Evolutionary conservation across 2,888 invertebrate genomes (phyloP).

Genomic region (Drosophila sordidula): DNA sequence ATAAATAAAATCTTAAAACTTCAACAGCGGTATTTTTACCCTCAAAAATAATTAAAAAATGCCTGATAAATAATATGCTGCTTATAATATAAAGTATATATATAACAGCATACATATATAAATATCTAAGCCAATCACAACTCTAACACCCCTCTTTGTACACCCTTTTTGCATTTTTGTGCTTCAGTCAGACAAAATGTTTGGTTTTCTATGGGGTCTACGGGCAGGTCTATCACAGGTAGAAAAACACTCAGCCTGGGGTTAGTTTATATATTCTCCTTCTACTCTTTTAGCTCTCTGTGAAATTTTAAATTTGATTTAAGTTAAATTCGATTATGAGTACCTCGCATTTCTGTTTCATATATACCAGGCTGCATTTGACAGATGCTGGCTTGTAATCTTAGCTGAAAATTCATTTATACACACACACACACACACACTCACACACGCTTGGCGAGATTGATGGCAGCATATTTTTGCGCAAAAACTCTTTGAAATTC

Average conservation of each 20-base stretch:
- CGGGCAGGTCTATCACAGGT: constrained; percentile 70
- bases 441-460: constrained; percentile 36
- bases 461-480: constrained; percentile 39
- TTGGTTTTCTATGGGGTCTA: constrained; percentile 29
- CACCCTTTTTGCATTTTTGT: constrained; percentile 33
- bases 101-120: neutral
- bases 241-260: constrained; percentile 31
- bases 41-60: no score
- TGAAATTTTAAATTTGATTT: constrained; percentile 65
- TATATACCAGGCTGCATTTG: constrained; percentile 44
- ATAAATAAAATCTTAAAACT: no score
- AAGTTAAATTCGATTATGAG: constrained; percentile 64
- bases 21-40: no score
- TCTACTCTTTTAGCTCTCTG: constrained; percentile 5
- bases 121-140: neutral
- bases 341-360: constrained; percentile 7
- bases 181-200: constrained; percentile 33
- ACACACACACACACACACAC: constrained; percentile 6
- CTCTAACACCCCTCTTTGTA: constrained; percentile 2
- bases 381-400: constrained; percentile 53
- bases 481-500: constrained; percentile 73
- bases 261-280: constrained; percentile 24
- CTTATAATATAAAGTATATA: no score
- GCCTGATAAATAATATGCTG: no score
- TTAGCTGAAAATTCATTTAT: constrained; percentile 40